Percentiles rank a stretch among this genome's conserved stretches.
Conservation (phyloP, 2,888 invertebrate genomes). For the Ophion slaviceki region DNA sequence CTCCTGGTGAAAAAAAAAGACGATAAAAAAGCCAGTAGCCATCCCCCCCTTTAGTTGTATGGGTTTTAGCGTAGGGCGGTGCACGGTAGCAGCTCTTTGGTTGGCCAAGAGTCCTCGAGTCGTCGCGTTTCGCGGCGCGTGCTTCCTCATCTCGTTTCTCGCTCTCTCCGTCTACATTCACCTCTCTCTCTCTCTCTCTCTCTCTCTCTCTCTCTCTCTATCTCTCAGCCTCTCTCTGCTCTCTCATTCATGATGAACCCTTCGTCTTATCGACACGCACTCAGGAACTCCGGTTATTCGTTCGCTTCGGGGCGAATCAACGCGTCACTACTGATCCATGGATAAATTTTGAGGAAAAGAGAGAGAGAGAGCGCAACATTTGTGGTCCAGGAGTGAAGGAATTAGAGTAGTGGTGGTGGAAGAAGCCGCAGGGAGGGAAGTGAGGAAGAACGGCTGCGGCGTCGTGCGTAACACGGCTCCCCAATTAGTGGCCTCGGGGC, state of each 20-base stretch:
- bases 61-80: conserved; percentile 81
- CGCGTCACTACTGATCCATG: conserved; percentile 1
- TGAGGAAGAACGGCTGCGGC: conserved; percentile 39
- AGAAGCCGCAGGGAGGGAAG: conserved; percentile 37
- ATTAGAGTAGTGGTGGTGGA: conserved; percentile 41
- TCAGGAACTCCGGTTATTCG: conserved; percentile 44
- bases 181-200: conserved; percentile 14
- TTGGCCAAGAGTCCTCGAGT: conserved; percentile 78
- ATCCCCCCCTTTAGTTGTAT: conserved; percentile 61
- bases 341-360: conserved; percentile 20
- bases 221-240: conserved; percentile 60
- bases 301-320: conserved; percentile 43
- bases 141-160: conserved; percentile 43
- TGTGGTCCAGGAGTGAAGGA: conserved; percentile 42
- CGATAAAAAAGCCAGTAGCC: conserved; percentile 80
- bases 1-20: conserved; percentile 49
- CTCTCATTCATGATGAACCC: conserved; percentile 30
- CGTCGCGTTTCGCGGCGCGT: conserved; percentile 67
- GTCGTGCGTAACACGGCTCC: conserved; percentile 80
- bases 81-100: conserved; percentile 82
- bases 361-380: conserved; percentile 54
- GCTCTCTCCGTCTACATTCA: conserved; percentile 54
- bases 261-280: conserved; percentile 57
- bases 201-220: conserved; percentile 62
- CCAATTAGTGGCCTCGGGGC: conserved; percentile 80